Evolutionary conservation across 1,140 invertebrate species (phyloP).

Genomic region (Drosophila obscura): DNA sequence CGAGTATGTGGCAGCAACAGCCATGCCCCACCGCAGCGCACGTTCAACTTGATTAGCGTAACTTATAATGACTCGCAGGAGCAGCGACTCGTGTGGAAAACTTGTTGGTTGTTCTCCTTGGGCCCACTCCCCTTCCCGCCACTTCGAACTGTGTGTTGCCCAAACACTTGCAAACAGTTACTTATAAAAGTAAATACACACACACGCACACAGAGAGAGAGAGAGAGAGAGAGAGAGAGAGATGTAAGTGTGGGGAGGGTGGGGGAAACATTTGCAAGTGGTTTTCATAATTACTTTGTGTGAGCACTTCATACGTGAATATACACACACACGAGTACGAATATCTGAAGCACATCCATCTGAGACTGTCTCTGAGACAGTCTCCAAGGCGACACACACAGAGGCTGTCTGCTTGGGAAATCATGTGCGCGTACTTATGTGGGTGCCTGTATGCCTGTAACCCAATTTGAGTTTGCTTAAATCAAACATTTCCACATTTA

Average conservation of each 20-base stretch:
- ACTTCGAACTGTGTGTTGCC: not conserved
- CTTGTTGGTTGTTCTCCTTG: constrained; percentile 34
- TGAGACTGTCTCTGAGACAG: too few species aligned
- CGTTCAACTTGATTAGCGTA: constrained; percentile 81
- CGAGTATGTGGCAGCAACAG: not conserved
- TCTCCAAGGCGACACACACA: too few species aligned
- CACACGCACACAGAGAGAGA: not conserved
- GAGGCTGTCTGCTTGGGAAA: too few species aligned
- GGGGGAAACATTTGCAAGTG: constrained; percentile 57
- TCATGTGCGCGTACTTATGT: constrained; percentile 4
- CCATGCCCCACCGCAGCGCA: constrained; percentile 26
- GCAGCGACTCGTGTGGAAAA: constrained; percentile 42
- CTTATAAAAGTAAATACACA: constrained; percentile 61
- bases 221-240: too few species aligned
- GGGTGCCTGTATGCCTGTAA: constrained; percentile 7
- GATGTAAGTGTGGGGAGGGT: not conserved
- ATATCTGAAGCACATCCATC: too few species aligned
- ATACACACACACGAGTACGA: too few species aligned
- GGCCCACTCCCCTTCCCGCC: not conserved
- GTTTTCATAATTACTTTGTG: constrained; percentile 78
- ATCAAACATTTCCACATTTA: constrained; percentile 18
- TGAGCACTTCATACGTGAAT: constrained; percentile 51
- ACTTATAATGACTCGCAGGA: constrained; percentile 78
- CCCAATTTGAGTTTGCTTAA: constrained; percentile 24
- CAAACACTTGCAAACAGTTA: constrained; percentile 63